phyloP scores from a whole-genome alignment of 2,888 invertebrate genomes.

The Nephrotoma appendiculata region DNA sequence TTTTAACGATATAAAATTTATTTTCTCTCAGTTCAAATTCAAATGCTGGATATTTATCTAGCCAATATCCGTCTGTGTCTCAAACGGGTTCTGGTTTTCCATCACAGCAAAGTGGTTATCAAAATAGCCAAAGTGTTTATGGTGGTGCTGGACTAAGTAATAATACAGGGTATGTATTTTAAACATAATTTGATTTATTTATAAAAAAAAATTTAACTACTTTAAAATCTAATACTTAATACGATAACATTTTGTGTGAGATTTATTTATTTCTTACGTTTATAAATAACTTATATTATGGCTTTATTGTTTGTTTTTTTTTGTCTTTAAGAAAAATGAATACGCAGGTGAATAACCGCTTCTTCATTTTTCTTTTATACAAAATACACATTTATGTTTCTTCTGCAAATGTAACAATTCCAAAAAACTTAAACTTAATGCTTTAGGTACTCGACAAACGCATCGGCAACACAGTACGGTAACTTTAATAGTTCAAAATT shows the following conservation, averaged over 20 bases:
- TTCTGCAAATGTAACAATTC: not conserved
- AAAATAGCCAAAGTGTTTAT: conserved; percentile 33
- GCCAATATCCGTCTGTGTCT: conserved; percentile 20
- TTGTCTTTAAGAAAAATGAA: not conserved
- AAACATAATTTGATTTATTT: not conserved
- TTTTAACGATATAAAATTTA: not conserved
- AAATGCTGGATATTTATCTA: conserved; percentile 31
- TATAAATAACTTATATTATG: not conserved
- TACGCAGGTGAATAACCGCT: not conserved
- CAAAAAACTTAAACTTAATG: not conserved
- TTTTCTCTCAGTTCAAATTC: conserved; percentile 26
- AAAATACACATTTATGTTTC: not conserved
- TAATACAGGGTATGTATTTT: conserved; percentile 30
- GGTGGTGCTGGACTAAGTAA: conserved; percentile 29
- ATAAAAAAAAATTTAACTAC: not conserved
- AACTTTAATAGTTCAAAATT: conserved; percentile 33
- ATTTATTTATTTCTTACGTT: conserved; percentile 1
- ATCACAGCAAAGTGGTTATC: conserved; percentile 33
- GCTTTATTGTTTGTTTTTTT: not conserved
- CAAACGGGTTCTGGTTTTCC: conserved; percentile 29
- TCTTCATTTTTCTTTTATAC: not conserved
- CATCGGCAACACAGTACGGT: conserved; percentile 32
- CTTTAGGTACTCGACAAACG: conserved; percentile 31
- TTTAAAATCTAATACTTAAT: not conserved
- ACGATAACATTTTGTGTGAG: not conserved